Evolutionary conservation across 2,797 vertebrate species (phyloP).

Genomic region (Trematomus bernacchii): DNA sequence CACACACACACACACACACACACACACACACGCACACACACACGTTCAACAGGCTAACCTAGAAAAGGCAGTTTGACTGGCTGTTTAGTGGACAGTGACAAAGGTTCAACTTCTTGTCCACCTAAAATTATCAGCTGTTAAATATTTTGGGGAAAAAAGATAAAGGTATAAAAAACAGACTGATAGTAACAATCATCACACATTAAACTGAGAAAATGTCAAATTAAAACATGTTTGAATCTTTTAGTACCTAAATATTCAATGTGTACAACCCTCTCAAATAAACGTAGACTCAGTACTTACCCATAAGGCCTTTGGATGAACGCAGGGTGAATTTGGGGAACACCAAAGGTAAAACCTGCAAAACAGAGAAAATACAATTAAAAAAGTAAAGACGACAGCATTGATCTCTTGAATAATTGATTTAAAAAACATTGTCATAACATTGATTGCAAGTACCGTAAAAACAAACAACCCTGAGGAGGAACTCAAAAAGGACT

Average conservation of each 20-base stretch:
- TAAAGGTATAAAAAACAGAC: constrained; percentile 21
- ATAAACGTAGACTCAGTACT: constrained; percentile 74
- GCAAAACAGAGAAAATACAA: constrained; percentile 29
- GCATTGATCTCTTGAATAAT: background rate
- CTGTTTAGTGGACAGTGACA: constrained; percentile 39
- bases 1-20: constrained; percentile 21
- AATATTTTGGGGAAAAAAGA: constrained; percentile 41
- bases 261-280: constrained; percentile 23
- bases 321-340: constrained; percentile 98
- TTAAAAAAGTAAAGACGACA: background rate
- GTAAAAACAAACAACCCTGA: constrained; percentile 21
- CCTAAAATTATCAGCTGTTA: constrained; percentile 43
- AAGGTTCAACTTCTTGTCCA: constrained; percentile 38
- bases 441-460: constrained; percentile 3
- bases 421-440: constrained; percentile 10
- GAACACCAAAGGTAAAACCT: constrained; percentile 99
- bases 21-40: constrained; percentile 22
- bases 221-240: constrained; percentile 15
- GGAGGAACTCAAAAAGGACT: constrained; percentile 20
- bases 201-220: constrained; percentile 15
- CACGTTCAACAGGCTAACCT: constrained; percentile 51
- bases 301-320: constrained; percentile 99
- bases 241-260: background rate
- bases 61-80: constrained; percentile 54
- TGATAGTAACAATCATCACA: constrained; percentile 30